Conservation (phyloP, 2,113 vertebrate genomes). For the Lampris incognitus region DNA sequence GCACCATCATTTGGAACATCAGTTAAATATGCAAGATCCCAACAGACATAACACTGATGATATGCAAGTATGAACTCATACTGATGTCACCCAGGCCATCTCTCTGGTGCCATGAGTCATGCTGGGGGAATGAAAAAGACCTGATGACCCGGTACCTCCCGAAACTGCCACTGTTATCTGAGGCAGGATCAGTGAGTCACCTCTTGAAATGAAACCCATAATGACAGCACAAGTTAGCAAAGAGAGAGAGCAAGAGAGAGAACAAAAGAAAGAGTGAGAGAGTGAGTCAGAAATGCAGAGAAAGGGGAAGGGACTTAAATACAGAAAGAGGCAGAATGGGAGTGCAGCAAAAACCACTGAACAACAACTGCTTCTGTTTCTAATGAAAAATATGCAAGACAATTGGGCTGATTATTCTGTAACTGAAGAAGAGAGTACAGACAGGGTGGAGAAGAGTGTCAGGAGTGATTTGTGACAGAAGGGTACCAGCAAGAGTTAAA, state of each 20-base stretch:
- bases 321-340: background rate
- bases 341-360: background rate
- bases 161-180: no score
- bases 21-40: conserved; percentile 27
- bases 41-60: conserved; percentile 3
- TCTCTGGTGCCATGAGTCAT: background rate
- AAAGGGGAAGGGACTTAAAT: background rate
- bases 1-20: conserved; percentile 4
- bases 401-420: conserved; percentile 24
- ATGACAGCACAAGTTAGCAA: background rate
- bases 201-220: conserved; percentile 40
- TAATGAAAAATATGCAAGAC: conserved; percentile 5
- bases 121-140: conserved; percentile 7
- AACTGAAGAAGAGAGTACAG: no score
- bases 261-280: background rate
- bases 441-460: no score
- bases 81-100: background rate
- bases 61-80: conserved; percentile 7
- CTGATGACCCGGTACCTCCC: conserved; percentile 17
- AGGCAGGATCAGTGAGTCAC: background rate
- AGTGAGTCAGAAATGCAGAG: background rate
- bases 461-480: no score
- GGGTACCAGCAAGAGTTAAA: no score
- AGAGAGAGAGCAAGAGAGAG: conserved; percentile 4
- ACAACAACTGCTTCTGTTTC: background rate